Conservation (phyloP, 2,797 vertebrate genomes). For the Sebastes minor region DNA sequence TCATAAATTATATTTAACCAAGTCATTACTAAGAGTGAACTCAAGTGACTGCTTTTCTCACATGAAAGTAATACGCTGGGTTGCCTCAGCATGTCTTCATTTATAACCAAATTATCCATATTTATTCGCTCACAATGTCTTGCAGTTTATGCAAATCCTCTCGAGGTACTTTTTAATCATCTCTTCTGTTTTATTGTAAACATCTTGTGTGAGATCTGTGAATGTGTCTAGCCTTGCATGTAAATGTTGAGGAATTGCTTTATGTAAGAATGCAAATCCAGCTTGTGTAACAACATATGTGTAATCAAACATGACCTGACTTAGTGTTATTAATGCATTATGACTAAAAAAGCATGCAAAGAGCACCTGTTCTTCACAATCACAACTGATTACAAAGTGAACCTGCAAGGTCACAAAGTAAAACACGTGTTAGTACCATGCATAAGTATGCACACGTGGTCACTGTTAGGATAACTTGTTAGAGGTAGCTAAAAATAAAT, state of each 20-base stretch:
- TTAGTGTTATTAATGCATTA: background rate
- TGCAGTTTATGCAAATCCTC: conserved; percentile 26
- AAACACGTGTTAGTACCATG: background rate
- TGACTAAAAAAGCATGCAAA: background rate
- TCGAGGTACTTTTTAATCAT: conserved; percentile 25
- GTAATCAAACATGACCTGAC: background rate
- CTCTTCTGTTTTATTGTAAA: conserved; percentile 17
- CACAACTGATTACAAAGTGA: background rate
- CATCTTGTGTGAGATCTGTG: conserved; percentile 20
- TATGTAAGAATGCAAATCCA: conserved; percentile 2
- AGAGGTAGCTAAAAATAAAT: background rate
- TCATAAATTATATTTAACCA: conserved; percentile 73
- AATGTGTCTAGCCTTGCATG: background rate
- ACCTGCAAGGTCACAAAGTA: background rate
- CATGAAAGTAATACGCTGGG: conserved; percentile 39
- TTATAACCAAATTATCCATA: conserved; percentile 46
- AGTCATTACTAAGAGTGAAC: conserved; percentile 66
- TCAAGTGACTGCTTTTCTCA: conserved; percentile 39
- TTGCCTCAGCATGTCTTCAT: conserved; percentile 54
- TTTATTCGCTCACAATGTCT: conserved; percentile 14
- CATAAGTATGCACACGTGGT: background rate
- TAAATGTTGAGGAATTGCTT: conserved; percentile 12
- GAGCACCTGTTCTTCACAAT: background rate
- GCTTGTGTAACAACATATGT: background rate
- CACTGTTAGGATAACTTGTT: background rate